Evolutionary conservation across 2,888 invertebrate genomes (phyloP), one percentile per base, ranked within the genome.

Genomic region (Caprella mutica): DNA sequence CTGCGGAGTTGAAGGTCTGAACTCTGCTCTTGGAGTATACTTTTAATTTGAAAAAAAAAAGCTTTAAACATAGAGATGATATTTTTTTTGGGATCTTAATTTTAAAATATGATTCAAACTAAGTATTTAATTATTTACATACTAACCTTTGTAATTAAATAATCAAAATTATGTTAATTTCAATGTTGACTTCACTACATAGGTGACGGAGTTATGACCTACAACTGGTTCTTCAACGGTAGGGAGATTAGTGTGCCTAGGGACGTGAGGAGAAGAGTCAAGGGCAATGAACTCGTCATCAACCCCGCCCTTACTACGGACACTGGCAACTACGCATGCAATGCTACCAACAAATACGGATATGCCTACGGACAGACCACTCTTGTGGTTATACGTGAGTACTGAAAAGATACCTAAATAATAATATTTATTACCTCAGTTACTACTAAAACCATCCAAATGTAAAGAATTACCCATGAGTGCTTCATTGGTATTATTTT

Each of bases 301-400:
- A 80, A 80, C 14, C 81, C 82, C 66, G 76, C 97, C 57, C 77
- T 80, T 50, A 90, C 90, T 74, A 80, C 81, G 50, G 94, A 96
- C 72, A 94, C 92, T 2, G 92, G 92, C 66, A 96, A 96, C 74
- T 93, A 96, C 71, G 97, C 97, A 60, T 98, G 98, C 75, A 99
- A 99, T 78, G 97, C 96, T 8, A 92, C 94, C 69, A 98, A 97
- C 73, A 86, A 87, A n/a, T 80, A 91, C 66, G 97, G 97, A 29
- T 97, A 96, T 74, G 90, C 94, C 29, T 98, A 93, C 76, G 90
- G 90, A 72, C 96, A 98, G 75, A 90, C 94, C 58, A 97, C 86
- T 73, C 81, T 98, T 42, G 96, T 96, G 74, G 96, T 98, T 9
- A 77, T 90, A 69, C 81, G 85, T 85, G 71, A 77, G 79, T 76